Conservation (phyloP, 2,797 vertebrate species). For the Bradypus variegatus region DNA sequence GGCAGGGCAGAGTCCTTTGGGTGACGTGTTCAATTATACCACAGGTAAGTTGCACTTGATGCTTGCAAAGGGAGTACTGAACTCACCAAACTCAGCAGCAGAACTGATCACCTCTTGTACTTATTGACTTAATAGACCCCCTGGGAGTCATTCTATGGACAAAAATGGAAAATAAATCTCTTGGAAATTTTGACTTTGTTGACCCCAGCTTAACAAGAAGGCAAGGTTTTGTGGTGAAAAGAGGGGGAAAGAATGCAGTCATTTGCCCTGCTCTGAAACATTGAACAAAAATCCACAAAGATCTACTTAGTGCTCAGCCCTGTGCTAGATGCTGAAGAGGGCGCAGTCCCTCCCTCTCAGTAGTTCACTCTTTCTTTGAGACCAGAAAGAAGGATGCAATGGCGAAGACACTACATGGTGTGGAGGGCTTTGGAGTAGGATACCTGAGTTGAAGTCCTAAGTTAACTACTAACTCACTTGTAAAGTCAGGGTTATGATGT, state of each 20-base stretch:
- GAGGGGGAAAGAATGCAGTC: not conserved
- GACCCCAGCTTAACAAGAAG: not conserved
- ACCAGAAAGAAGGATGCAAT: not conserved
- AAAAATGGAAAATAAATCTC: not conserved
- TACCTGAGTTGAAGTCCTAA: not conserved
- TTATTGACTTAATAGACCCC: not conserved
- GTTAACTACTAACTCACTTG: not conserved
- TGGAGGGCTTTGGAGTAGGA: not conserved
- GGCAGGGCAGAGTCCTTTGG: constrained; percentile 83
- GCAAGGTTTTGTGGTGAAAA: not conserved
- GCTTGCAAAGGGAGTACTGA: not conserved
- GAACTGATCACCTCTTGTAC: not conserved
- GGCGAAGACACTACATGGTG: not conserved
- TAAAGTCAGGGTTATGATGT: not conserved
- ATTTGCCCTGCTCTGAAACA: not conserved
- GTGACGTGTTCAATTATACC: constrained; percentile 82
- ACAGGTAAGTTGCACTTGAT: constrained; percentile 75
- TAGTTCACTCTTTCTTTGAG: not conserved
- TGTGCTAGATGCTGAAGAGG: not conserved
- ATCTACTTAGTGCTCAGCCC: not conserved
- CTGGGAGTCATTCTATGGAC: not conserved
- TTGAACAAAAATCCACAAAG: not conserved
- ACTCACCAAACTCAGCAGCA: not conserved
- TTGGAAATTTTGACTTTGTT: not conserved
- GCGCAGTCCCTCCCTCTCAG: not conserved